Base-by-base conservation (phyloP, 2,797 vertebrate species). In the Falco rusticolus region DNA sequence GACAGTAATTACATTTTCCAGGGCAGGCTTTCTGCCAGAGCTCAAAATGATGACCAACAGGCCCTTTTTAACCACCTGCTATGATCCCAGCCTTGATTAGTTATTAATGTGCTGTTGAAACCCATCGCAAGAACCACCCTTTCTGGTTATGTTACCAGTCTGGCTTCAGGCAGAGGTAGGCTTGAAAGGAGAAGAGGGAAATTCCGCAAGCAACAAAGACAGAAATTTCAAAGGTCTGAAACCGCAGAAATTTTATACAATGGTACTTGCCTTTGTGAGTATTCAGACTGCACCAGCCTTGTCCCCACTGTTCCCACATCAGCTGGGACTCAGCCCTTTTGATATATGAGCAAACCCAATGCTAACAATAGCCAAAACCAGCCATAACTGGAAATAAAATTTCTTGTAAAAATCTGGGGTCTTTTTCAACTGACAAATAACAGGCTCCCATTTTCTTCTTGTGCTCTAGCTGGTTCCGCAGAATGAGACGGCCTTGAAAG, bases 1-100 rank as follows among this genome's bases (percentile, higher is more conserved):
- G 95, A 91, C 54, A 79, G 95, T 93, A 97, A 96, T 97, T 95
- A 96, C 96, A 94, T 96, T 97, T 96, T 95, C 94, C 96, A 95
- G 80, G 79, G 87, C 87, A 80, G 97, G 97, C 90, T 94, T 86
- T 85, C 93, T 96, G 97, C 95, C 97, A 96, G 95, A 88, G 87
- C 91, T 91, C 26, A 5, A 10, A 92, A 84, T 0, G 56, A 91
- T 76, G 96, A 97, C 94, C 93, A 93, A 95, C 45, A 92, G 89
- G 66, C 84, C 53, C 80, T 81, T 90, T 87, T 86, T 88, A 93
- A 96, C 91, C 94, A 96, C 93, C 95, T 96, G 92, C 91, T 95
- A 66, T 4, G 41, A 88, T 76, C 94, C 69, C 87, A 94, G 87
- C 82, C 79, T 60, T 65, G 78, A 96, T 96, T 93, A 94, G 93